Conservation (phyloP, 1,140 invertebrate genomes). For the Scaptomyza montana region DNA sequence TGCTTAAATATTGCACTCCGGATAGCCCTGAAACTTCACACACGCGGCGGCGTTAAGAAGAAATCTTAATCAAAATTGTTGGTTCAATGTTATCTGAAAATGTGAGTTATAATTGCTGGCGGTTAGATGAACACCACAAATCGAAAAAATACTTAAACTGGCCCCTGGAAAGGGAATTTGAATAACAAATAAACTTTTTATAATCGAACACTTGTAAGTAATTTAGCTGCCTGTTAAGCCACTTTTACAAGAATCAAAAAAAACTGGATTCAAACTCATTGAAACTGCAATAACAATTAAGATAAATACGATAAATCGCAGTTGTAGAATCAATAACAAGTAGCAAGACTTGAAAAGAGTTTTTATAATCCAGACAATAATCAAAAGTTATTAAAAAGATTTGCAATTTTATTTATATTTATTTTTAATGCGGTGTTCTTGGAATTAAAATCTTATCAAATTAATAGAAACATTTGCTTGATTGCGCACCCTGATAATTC, state of each 20-base stretch:
- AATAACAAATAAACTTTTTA: background rate
- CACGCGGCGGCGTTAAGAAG: background rate
- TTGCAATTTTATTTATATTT: too few species aligned
- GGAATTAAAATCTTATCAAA: conserved; percentile 1
- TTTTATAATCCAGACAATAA: too few species aligned
- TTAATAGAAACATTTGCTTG: background rate
- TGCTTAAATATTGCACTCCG: background rate
- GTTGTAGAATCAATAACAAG: background rate
- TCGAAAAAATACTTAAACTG: background rate
- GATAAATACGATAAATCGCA: conserved; percentile 21
- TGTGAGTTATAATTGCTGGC: conserved; percentile 1
- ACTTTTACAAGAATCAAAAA: background rate
- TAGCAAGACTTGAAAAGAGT: too few species aligned
- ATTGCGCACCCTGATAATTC: background rate
- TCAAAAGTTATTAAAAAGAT: too few species aligned
- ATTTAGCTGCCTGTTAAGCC: too few species aligned
- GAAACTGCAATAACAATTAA: conserved; percentile 16
- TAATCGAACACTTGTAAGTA: background rate
- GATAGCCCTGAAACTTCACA: background rate
- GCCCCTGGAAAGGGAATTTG: background rate
- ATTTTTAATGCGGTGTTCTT: background rate
- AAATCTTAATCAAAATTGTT: background rate
- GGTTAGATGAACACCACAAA: background rate
- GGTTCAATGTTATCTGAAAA: background rate
- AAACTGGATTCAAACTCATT: conserved; percentile 2